A percentile compares a stretch with the other conserved stretches of the same genome.
Evolutionary conservation across 2,113 vertebrate genomes (phyloP).

Genomic region (Tichodroma muraria): DNA sequence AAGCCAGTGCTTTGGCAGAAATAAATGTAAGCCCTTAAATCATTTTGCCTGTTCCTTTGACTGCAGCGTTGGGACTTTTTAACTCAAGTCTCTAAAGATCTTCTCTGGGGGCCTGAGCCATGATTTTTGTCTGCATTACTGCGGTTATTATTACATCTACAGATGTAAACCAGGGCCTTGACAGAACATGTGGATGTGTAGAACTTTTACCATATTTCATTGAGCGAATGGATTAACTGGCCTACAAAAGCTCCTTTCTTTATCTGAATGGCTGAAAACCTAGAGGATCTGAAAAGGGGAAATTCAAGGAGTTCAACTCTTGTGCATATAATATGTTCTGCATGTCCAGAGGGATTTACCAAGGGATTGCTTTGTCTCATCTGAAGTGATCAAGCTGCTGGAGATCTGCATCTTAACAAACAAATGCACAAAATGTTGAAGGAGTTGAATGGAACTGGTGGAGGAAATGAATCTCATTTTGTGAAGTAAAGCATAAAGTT

Average conservation of each 20-base stretch:
- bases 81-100: constrained; percentile 7
- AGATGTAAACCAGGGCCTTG: constrained; percentile 19
- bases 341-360: constrained; percentile 49
- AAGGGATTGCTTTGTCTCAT: constrained; percentile 42
- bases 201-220: constrained; percentile 46
- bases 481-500: constrained; percentile 12
- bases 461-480: constrained; percentile 20
- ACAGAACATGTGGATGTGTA: constrained; percentile 34
- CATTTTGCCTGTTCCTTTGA: constrained; percentile 12
- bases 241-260: constrained; percentile 54
- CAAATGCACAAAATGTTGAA: not conserved
- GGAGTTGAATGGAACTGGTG: constrained; percentile 3
- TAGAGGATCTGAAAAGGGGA: constrained; percentile 45
- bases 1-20: constrained; percentile 29
- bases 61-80: not conserved
- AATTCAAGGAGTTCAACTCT: constrained; percentile 42
- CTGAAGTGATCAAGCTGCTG: constrained; percentile 47
- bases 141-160: constrained; percentile 25
- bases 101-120: not conserved
- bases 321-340: constrained; percentile 21
- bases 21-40: constrained; percentile 17
- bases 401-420: constrained; percentile 42
- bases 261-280: constrained; percentile 38
- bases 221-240: constrained; percentile 46
- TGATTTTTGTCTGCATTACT: constrained; percentile 21